phyloP scores from a whole-genome alignment of 1,140 invertebrate genomes.

The Drosophila guanche region DNA sequence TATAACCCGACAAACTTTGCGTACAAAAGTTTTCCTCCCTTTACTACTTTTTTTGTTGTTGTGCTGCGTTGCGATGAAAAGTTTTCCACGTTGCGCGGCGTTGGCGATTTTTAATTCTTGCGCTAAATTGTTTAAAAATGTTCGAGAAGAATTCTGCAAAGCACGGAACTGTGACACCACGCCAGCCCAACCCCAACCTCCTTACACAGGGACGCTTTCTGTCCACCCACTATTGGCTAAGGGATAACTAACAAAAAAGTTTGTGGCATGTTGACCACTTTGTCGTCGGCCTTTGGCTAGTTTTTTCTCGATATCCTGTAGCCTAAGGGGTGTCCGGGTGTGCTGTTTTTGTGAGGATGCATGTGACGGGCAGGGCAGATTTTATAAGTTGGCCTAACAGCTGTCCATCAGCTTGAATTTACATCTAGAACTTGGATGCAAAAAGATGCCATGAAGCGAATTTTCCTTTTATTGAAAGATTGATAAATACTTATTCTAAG shows the following conservation, averaged over 20 bases:
- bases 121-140: constrained; percentile 82
- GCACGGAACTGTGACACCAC: constrained; percentile 43
- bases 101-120: constrained; percentile 81
- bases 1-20: constrained; percentile 78
- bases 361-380: too few species aligned
- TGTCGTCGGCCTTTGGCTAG: constrained; percentile 66
- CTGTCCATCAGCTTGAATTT: too few species aligned
- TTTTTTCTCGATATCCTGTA: constrained; percentile 20
- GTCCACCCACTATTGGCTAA: constrained; percentile 47
- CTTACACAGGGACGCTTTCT: background rate
- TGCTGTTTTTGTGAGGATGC: background rate
- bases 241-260: constrained; percentile 65
- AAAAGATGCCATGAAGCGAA: too few species aligned
- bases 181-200: background rate
- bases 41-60: constrained; percentile 14
- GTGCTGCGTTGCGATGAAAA: constrained; percentile 52
- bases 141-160: constrained; percentile 72
- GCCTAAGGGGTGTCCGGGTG: background rate
- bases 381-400: background rate
- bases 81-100: constrained; percentile 72
- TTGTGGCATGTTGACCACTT: constrained; percentile 81
- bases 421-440: too few species aligned
- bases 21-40: constrained; percentile 59
- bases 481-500: too few species aligned
- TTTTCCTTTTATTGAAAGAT: too few species aligned